phyloP scores from a whole-genome alignment of 1,140 invertebrate genomes.

The Drosophila pseudoobscura region DNA sequence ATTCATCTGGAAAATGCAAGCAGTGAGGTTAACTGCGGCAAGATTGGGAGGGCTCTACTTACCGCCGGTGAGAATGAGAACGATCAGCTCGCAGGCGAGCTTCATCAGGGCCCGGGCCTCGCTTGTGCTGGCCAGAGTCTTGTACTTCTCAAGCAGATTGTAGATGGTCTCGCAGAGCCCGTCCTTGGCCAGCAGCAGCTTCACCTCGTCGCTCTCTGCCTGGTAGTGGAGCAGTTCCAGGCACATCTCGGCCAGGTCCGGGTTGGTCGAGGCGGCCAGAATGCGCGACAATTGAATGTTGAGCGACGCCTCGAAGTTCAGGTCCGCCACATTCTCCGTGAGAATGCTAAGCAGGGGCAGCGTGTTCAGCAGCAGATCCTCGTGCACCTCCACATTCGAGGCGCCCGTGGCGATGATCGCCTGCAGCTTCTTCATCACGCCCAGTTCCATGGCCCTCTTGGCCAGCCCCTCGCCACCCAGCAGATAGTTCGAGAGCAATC shows the following conservation, averaged over 20 bases:
- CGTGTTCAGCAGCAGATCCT: slow-evolving; percentile 87
- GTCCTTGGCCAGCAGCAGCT: slow-evolving; percentile 89
- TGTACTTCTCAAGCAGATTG: slow-evolving; percentile 89
- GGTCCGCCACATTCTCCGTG: slow-evolving; percentile 87
- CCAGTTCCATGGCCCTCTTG: slow-evolving; percentile 87
- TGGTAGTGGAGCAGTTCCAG: slow-evolving; percentile 90
- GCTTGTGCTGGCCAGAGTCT: slow-evolving; percentile 85
- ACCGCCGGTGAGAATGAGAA: slow-evolving; percentile 93
- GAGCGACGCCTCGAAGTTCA: slow-evolving; percentile 85
- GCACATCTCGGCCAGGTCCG: slow-evolving; percentile 89
- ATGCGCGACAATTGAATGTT: slow-evolving; percentile 86
- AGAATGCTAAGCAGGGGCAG: slow-evolving; percentile 90
- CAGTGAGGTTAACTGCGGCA: background rate
- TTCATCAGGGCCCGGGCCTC: slow-evolving; percentile 90
- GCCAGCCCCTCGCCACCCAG: slow-evolving; percentile 89
- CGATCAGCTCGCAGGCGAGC: slow-evolving; percentile 92
- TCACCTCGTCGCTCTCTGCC: slow-evolving; percentile 91
- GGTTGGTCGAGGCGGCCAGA: slow-evolving; percentile 86
- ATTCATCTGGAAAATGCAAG: slow-evolving; percentile 87
- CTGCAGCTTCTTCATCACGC: slow-evolving; percentile 86
- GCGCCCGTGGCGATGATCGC: slow-evolving; percentile 84
- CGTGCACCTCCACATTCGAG: slow-evolving; percentile 83
- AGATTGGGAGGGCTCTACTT: slow-evolving; percentile 50
- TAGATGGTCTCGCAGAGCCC: slow-evolving; percentile 90
- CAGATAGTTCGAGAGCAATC: slow-evolving; percentile 91